Base-by-base conservation (phyloP, 2,888 invertebrate genomes). In the Gryllus longicercus region DNA sequence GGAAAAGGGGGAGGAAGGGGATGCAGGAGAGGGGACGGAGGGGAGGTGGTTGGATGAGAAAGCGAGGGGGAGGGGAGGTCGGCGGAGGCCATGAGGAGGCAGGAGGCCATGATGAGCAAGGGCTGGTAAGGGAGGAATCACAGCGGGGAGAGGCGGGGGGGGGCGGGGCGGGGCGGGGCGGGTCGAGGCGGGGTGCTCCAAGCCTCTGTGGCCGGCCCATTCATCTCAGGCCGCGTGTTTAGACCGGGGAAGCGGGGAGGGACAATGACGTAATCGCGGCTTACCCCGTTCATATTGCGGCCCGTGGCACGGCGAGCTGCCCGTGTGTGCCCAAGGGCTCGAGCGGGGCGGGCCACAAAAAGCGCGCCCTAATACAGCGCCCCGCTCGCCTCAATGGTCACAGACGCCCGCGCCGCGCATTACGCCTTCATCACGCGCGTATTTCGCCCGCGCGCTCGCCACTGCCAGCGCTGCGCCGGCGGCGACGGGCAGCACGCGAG, bases 71-170 rank as follows among this genome's bases (percentile, higher is more conserved):
- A 3, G 38, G 38, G 5, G 8, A 5, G 5, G 38, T 1, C 25
- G 25, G 25, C 2, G 25, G 25, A 5, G 38, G 38, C 38, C 5
- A 5, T 5, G 38, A 5, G 8, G 5, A 0, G 38, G 38, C 4
- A 2, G 38, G 38, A 5, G 4, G 38, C 4, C 38, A 5, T 2
- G 4, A 0, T 5, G 38, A 5, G 8, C 38, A 5, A 5, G 8
- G 38, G 0, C 0, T 3, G 38, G 38, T 5, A 5, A 1, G 38
- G 38, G 5, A 5, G 38, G 8, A 1, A 0, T 5, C 8, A 5
- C 8, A 4, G 38, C 5, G 38, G 38, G 38, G 38, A 38, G 1
- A 8, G 38, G 38, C 38, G 38, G 38, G 0, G 5, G 0, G 25
- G 25, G 25, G 25, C 4, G 25, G 2, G 2, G 38, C 0, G 38